Base-by-base conservation (phyloP, 2,113 vertebrate genomes). In the Athene noctua region DNA sequence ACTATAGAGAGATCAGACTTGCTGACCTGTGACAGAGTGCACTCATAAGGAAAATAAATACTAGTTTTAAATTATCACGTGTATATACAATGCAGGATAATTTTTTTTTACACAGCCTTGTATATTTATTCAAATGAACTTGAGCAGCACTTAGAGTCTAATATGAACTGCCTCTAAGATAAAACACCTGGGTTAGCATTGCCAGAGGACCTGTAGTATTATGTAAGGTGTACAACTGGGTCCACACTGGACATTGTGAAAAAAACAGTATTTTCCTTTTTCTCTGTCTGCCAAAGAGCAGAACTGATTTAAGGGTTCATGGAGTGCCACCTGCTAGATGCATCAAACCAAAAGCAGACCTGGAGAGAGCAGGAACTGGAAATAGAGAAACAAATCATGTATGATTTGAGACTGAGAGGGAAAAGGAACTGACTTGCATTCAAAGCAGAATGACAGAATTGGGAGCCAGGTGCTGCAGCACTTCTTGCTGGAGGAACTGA, bases 161-260 rank as follows among this genome's bases (percentile, higher is more conserved):
- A 11, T 40, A 40, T 40, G 40, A 40, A 40, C 40, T 40, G 15
- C 23, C 18, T 44, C 8, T 7, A 20, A 77, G 18, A 23, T 36
- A 70, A 74, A 74, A 38, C 9, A 72, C 5, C 26, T n/a, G 20
- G 2, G 4, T 51, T 79, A 54, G 4, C 42, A 52, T 8, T 74
- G 14, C 30, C 67, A 73, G 19, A 84, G 26, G 26, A 70, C 10
- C 38, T 77, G 25, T 23, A 86, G 10, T 10, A 12, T 1, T 62
- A 5, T 14, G 17, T 0, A 0, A 68, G 21, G 3, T 30, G 12
- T 65, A 55, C 46, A 59, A 13, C 2, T 7, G 9, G 5, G 8
- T 22, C 16, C 25, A 62, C 22, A 46, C 5, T 21, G 27, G 23
- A 54, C 27, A 32, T 2, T 1, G 6, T 10, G 16, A 52, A 84